phyloP scores from a whole-genome alignment of 2,113 vertebrate species.

The Hippocampus guttulatus region DNA sequence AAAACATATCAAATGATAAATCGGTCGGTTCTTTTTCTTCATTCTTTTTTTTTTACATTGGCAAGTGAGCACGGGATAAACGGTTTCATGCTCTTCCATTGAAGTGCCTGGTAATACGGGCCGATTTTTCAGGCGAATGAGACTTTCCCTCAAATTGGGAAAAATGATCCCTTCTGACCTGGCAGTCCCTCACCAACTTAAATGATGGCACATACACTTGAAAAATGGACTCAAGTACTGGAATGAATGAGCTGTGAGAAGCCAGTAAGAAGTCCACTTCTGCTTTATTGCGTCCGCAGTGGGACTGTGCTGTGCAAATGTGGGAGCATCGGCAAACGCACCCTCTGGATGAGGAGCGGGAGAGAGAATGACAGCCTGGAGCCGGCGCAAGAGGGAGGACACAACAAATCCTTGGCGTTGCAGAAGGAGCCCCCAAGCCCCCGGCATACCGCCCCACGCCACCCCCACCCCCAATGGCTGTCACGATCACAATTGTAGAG shows the following conservation, averaged over 20 bases:
- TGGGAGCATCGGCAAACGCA: slow-evolving; percentile 85
- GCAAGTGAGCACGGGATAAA: too few species aligned
- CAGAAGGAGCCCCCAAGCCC: slow-evolving; percentile 7
- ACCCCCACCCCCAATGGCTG: slow-evolving; percentile 13
- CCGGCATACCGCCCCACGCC: too few species aligned
- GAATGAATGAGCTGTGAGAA: neutral
- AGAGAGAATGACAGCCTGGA: slow-evolving; percentile 23
- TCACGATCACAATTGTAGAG: slow-evolving; percentile 25
- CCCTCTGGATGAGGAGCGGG: slow-evolving; percentile 72
- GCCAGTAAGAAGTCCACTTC: neutral
- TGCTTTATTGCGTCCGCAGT: slow-evolving; percentile 61
- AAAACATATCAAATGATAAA: too few species aligned
- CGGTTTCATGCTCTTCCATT: too few species aligned
- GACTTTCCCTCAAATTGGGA: too few species aligned
- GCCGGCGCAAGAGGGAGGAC: neutral
- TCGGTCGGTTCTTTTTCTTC: too few species aligned
- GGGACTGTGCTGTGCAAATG: slow-evolving; percentile 82
- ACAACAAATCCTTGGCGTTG: slow-evolving; percentile 8
- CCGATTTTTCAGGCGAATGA: too few species aligned
- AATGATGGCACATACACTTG: neutral
- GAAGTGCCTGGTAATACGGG: too few species aligned
- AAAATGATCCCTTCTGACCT: too few species aligned
- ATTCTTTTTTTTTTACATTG: too few species aligned
- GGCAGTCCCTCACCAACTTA: too few species aligned
- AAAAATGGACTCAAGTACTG: neutral